Evolutionary conservation across 2,797 vertebrate species (phyloP).

Genomic region (Chelmon rostratus): DNA sequence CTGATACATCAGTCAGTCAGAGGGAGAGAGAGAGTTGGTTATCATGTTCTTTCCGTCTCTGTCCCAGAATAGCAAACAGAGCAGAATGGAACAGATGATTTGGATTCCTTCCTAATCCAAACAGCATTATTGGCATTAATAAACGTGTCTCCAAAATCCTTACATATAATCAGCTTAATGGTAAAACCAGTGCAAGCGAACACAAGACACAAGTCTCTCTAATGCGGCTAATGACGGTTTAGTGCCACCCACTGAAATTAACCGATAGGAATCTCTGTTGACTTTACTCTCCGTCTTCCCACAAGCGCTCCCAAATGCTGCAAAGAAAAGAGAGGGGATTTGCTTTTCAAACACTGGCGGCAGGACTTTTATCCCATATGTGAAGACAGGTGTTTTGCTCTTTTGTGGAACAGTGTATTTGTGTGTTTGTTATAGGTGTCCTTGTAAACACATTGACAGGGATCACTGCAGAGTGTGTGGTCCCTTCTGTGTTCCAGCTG

Average conservation of each 20-base stretch:
- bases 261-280: constrained; percentile 39
- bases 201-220: constrained; percentile 40
- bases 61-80: constrained; percentile 47
- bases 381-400: constrained; percentile 7
- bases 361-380: neutral
- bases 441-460: neutral
- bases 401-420: neutral
- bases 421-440: neutral
- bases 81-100: constrained; percentile 50
- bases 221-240: constrained; percentile 62
- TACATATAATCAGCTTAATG: constrained; percentile 69
- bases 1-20: constrained; percentile 8
- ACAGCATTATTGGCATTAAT: constrained; percentile 71
- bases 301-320: neutral
- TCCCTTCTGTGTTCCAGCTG: neutral
- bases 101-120: constrained; percentile 70
- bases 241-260: constrained; percentile 54
- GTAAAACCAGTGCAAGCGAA: constrained; percentile 53
- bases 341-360: constrained; percentile 4
- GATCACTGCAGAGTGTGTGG: neutral
- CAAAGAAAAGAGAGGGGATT: constrained; percentile 20
- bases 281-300: constrained; percentile 26
- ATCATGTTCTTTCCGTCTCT: constrained; percentile 2
- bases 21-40: constrained; percentile 8
- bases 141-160: constrained; percentile 63